Percentiles rank a stretch among this genome's conserved stretches.
These are phyloP conservation scores for Hydropsyche tenuis DNA, from an alignment of 1,140 invertebrate genomes.

Conservation along the genomic window DNA sequence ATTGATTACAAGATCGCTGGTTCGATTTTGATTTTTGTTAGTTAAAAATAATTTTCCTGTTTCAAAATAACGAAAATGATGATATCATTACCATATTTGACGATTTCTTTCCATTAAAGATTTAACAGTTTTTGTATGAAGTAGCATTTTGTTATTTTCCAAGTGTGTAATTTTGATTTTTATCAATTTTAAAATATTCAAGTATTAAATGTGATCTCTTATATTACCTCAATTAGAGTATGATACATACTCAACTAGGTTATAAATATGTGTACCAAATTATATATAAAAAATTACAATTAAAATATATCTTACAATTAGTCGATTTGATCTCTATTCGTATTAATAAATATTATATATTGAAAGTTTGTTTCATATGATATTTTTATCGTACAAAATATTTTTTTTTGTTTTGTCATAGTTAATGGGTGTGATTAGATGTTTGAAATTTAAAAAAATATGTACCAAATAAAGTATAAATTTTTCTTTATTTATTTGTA, in stretches of 20 bases:
- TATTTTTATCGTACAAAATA: constrained; percentile 12
- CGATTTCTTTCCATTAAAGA: too few relatives aligned
- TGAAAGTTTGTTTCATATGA: background rate
- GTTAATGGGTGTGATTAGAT: background rate
- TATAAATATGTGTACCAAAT: constrained; percentile 16
- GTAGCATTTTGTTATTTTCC: too few relatives aligned
- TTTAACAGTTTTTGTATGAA: too few relatives aligned
- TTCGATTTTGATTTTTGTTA: too few relatives aligned
- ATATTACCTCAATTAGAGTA: constrained; percentile 12
- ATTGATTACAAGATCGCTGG: too few relatives aligned
- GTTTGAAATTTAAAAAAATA: background rate
- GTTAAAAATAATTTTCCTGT: too few relatives aligned
- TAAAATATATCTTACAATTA: too few relatives aligned
- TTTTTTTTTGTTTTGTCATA: background rate
- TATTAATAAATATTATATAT: background rate
- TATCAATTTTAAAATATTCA: too few relatives aligned
- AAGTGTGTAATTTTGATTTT: too few relatives aligned
- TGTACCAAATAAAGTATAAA: background rate
- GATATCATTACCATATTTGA: too few relatives aligned
- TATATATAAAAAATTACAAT: constrained; percentile 9
- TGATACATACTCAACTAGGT: background rate
- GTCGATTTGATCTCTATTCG: background rate
- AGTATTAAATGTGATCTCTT: constrained; percentile 10
- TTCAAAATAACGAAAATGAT: too few relatives aligned
- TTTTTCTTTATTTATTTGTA: background rate